Evolutionary conservation across 2,113 vertebrate genomes (phyloP).

Genomic region (Piaya cayana): DNA sequence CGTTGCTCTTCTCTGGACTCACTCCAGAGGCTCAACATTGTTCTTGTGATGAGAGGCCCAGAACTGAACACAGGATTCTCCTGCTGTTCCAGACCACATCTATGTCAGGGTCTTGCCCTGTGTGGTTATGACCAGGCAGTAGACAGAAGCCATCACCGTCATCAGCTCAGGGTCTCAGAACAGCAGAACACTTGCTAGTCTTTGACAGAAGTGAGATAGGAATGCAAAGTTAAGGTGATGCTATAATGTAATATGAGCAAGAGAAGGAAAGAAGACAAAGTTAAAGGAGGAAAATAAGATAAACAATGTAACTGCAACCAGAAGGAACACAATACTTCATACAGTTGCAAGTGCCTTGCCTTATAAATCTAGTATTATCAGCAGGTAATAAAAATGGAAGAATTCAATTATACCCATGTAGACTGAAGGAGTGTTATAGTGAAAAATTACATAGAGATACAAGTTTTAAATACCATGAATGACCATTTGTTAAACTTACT

Average conservation of each 20-base stretch:
- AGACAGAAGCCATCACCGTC: neutral
- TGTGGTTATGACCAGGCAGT: neutral
- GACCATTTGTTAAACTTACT: conserved; percentile 11
- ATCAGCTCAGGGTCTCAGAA: neutral
- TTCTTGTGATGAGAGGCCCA: too few species aligned
- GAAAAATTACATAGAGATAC: neutral
- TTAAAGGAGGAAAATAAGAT: neutral
- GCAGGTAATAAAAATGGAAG: neutral
- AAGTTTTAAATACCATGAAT: conserved; percentile 55
- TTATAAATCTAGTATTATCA: neutral
- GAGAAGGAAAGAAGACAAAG: neutral
- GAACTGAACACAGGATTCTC: too few species aligned
- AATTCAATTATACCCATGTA: neutral
- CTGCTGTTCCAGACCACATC: neutral
- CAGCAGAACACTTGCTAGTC: neutral
- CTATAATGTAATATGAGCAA: neutral
- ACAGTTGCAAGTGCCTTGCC: neutral
- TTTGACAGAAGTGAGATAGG: neutral
- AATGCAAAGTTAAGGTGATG: neutral
- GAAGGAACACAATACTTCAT: neutral
- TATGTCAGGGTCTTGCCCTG: neutral
- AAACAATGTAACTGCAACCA: neutral
- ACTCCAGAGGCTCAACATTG: too few species aligned
- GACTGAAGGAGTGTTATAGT: neutral
- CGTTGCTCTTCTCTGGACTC: too few species aligned